Evolutionary conservation across 92 coral and sea anemone species (phyloP), one percentile per base, ranked within the genome.

Genomic region (Paragorgia papillata): DNA sequence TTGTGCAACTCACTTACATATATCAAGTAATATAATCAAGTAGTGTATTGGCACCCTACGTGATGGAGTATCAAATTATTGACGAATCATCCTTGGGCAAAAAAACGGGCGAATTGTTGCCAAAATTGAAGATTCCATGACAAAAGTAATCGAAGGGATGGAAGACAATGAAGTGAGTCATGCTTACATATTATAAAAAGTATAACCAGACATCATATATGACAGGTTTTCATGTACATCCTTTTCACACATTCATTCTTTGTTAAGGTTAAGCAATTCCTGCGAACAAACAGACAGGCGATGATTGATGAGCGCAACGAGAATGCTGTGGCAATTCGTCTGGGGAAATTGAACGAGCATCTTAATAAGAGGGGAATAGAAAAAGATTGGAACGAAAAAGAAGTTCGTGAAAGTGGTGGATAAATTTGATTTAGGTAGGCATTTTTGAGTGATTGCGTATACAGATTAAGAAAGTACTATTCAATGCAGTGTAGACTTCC

Each of bases 281-380:
- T 37, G 5, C 70, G 22, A 7, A 33, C 70, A 24, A 49, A 63
- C 70, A 63, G 70, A 22, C 24, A 30, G 24, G 48, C 70, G 17
- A 63, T 2, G 9, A 63, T 63, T 6, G 70, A 63, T 12, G 3
- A 39, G 10, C 9, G 24, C 9, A 63, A 33, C 27, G 70, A 63
- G 50, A 12, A 13, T 33, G 50, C 49, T 33, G 70, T 63, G 29
- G 70, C 70, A 46, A 63, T 63, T 39, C 70, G 70, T 20, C 70
- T 63, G n/a, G 48, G 48, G 1, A 63, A 63, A n/a, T 39, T 63
- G 48, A 33, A 1, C 9, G 46, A 63, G 9, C 0, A 1, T 2
- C 2, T 63, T 17, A 1, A 33, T 4, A 17, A 15, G 21, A 63
- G 15, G 20, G 70, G 50, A 2, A 63, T 63, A 8, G 3, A 9